Conservation (phyloP, 2,888 invertebrate species). For the Lepidonotus clava region DNA sequence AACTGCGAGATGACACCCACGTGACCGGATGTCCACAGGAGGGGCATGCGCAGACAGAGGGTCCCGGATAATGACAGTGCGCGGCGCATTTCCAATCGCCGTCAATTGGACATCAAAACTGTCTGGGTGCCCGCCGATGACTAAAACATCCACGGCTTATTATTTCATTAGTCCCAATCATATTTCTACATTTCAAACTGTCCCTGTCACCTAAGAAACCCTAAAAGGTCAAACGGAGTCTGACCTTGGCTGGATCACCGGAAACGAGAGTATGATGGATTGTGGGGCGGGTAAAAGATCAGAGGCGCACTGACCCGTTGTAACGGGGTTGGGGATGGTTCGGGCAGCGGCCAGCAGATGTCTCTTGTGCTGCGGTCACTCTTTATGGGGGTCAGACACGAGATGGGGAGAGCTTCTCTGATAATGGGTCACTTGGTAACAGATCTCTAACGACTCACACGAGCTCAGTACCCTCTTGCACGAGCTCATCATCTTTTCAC, state of each 20-base stretch:
- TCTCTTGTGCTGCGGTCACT: not conserved
- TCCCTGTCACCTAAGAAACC: no score
- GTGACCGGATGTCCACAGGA: not conserved
- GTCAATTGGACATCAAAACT: not conserved
- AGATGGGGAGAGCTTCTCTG: not conserved
- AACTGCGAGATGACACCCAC: not conserved
- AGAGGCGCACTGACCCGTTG: constrained; percentile 6
- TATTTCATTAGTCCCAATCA: constrained; percentile 1
- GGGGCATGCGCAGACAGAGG: not conserved
- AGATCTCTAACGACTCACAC: not conserved
- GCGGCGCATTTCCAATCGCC: not conserved
- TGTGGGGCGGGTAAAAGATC: constrained; percentile 22
- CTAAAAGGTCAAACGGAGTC: not conserved
- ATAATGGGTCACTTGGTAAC: not conserved
- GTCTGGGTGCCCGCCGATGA: not conserved
- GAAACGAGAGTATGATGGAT: constrained; percentile 34
- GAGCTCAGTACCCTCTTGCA: no score
- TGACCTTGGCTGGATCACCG: constrained; percentile 4
- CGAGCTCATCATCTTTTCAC: no score
- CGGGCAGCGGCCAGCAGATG: not conserved
- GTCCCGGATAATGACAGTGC: not conserved
- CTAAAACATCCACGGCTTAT: no score
- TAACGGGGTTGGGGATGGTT: constrained; percentile 32
- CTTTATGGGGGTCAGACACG: not conserved
- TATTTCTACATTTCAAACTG: not conserved